A percentile compares a stretch with the other conserved stretches of the same genome.
Evolutionary conservation across 2,797 vertebrate genomes (phyloP).

Genomic region (Cetoscarus ocellatus): DNA sequence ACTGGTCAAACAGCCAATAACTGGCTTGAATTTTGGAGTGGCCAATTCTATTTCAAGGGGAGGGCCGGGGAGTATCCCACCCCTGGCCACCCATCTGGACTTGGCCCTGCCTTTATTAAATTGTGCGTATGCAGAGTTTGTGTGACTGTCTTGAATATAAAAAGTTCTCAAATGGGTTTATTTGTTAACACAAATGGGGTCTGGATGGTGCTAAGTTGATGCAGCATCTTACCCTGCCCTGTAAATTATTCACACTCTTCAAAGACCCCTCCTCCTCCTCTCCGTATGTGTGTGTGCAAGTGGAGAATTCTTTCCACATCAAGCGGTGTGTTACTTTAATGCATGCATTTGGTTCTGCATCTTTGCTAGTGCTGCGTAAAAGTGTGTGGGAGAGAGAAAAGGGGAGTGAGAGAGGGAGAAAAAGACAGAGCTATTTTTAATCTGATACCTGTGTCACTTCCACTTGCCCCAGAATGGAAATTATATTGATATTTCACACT

Average conservation of each 20-base stretch:
- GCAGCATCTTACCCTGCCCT: constrained; percentile 38
- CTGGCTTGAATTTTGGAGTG: too few relatives aligned
- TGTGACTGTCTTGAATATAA: constrained; percentile 31
- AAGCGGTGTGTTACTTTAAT: constrained; percentile 35
- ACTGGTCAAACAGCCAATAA: too few relatives aligned
- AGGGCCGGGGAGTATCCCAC: too few relatives aligned
- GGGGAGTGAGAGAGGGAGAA: neutral
- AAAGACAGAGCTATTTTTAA: constrained; percentile 46
- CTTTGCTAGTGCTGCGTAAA: constrained; percentile 5
- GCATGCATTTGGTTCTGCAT: constrained; percentile 38
- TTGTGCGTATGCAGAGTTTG: constrained; percentile 20
- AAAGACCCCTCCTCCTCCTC: constrained; percentile 5
- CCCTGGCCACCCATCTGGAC: too few relatives aligned
- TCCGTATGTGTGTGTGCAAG: constrained; percentile 30
- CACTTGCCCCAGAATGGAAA: constrained; percentile 70
- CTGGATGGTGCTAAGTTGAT: constrained; percentile 52
- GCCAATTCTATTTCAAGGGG: too few relatives aligned
- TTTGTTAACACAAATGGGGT: constrained; percentile 48
- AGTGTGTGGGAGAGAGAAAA: neutral
- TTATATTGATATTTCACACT: constrained; percentile 79
- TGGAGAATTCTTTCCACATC: constrained; percentile 37
- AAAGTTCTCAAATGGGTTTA: constrained; percentile 36
- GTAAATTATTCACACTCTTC: constrained; percentile 61
- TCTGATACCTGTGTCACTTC: constrained; percentile 65
- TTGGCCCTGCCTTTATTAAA: constrained; percentile 11